Base-by-base conservation (phyloP, 1,140 invertebrate species). In the Lysiphlebus fabarum region DNA sequence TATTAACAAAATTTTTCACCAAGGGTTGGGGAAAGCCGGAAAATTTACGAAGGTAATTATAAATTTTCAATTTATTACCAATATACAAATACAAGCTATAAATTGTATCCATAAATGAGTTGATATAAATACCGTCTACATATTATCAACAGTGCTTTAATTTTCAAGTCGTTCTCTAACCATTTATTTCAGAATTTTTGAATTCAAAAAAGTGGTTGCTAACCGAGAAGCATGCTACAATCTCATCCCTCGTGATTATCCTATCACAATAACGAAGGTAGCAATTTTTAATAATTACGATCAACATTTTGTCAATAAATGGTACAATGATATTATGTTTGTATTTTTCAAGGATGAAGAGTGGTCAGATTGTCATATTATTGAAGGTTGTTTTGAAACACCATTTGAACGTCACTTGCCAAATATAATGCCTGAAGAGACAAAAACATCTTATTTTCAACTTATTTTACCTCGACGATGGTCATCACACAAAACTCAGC, bases 1-100 rank as follows among this genome's bases (percentile, higher is more conserved):
- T 98, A 26, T 79, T 98, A 42, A 91, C 92, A 1, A 93, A 93
- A 76, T 96, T 98, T 77, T 99, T 98, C 73, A 90, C 90, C 1
- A 93, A 95, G 82, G 95, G 95, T 64, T 99, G 96, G 96, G 96
- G 96, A 7, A 89, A 90, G 67, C 92, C 95, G 7, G 89, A 96
- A 69, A 90, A 91, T 80, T 82, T 98, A 40, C 87, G 90, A 78
- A 89, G 89, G 95, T 95, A 11, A 44, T 5, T 44, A 6, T 44
- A 7, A 10, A 11, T 44, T 6, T 44, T 44, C 14, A 10, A 11
- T 44, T 10, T 6, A 44, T 44, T 11, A 6, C 43, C 10, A 7
- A 44, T 44, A 10, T n/a, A 7, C 5, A 44, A 44, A 44, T 44
- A 5, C 43, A 11, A 6, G 34, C 4, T 48, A 48, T n/a, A 5